phyloP scores from a whole-genome alignment of 2,113 vertebrate species.

The crab-eating macaque (Macaca fascicularis) region T2T-MFA8v1.1 NC_088377.1:130176501-130177000 shows the following conservation, averaged over 20 bases:
- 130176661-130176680: neutral
- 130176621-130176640: conserved; percentile 60
- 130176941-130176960: neutral
- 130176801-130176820: neutral
- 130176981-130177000: neutral
- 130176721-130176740: conserved; percentile 50
- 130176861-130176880: neutral
- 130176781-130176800: conserved; percentile 33
- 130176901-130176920: neutral
- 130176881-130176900: neutral
- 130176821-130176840: neutral
- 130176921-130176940: neutral
- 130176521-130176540: conserved; percentile 31
- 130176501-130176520: neutral
- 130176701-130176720: conserved; percentile 36
- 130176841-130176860: neutral
- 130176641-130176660: conserved; percentile 13
- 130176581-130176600: conserved; percentile 56
- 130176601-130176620: conserved; percentile 53
- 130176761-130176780: conserved; percentile 18
- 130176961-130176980: neutral
- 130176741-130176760: conserved; percentile 64
- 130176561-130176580: conserved; percentile 50
- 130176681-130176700: neutral
- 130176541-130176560: conserved; percentile 51